Percentiles rank a stretch among this genome's conserved stretches.
phyloP scores from a whole-genome alignment of 2,888 invertebrate genomes.

The Eupithecia vulgata region DNA sequence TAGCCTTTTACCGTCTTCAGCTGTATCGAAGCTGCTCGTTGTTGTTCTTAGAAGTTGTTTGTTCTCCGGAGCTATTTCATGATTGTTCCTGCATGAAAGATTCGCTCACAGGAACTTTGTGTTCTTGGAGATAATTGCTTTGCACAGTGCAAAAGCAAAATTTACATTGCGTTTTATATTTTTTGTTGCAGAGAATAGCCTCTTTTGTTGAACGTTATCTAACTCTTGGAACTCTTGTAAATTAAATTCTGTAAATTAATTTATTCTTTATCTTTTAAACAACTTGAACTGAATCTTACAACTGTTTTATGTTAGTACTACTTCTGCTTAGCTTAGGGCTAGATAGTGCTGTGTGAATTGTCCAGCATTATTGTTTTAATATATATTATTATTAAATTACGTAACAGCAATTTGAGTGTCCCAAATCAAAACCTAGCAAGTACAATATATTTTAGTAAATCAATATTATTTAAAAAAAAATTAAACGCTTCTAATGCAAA shows the following conservation, averaged over 20 bases:
- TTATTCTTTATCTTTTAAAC: background rate
- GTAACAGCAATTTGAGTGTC: background rate
- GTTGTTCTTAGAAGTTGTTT: conserved; percentile 2
- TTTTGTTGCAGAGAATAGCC: background rate
- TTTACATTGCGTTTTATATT: background rate
- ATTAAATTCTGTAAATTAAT: background rate
- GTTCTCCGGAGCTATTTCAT: conserved; percentile 5
- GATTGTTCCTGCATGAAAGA: conserved; percentile 5
- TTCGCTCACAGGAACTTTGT: conserved; percentile 8
- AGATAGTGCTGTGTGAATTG: too few species aligned
- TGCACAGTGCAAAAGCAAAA: conserved; percentile 19
- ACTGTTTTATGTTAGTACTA: too few species aligned
- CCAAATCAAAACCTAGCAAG: too few species aligned
- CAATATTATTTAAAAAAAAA: too few species aligned
- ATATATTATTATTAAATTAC: too few species aligned
- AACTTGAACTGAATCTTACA: too few species aligned
- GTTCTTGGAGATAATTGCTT: conserved; percentile 1
- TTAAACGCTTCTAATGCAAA: too few species aligned
- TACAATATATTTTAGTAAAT: too few species aligned
- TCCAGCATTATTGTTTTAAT: too few species aligned
- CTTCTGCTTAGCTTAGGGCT: too few species aligned
- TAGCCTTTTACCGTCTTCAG: background rate
- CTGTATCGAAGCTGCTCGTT: background rate
- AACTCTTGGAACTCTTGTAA: background rate
- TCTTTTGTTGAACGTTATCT: background rate